Evolutionary conservation across 1,140 invertebrate species (phyloP).

Genomic region (Neotoxoptera formosana): DNA sequence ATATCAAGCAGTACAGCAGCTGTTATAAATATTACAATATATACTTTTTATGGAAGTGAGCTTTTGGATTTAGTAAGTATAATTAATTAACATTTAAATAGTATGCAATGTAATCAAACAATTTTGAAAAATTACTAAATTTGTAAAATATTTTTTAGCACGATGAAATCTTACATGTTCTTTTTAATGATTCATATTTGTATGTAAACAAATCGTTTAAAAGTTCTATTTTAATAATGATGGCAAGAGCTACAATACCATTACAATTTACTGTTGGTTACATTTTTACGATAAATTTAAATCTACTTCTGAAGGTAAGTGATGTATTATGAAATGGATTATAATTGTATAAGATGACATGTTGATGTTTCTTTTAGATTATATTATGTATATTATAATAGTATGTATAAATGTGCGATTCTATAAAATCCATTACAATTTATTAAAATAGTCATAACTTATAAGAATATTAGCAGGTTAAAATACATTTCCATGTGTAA

Average conservation of each 20-base stretch:
- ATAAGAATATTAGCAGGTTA: background rate
- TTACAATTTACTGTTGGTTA: background rate
- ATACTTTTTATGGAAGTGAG: background rate
- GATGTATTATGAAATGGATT: background rate
- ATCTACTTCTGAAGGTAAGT: constrained; percentile 11
- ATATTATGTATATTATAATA: no score
- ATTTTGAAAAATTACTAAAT: background rate
- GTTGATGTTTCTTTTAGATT: no score
- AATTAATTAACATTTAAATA: background rate
- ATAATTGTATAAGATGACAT: no score
- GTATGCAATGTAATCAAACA: background rate
- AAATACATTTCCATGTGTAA: background rate
- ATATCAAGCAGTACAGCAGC: background rate
- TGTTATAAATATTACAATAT: background rate
- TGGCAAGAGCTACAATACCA: background rate
- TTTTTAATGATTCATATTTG: background rate
- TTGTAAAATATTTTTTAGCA: background rate
- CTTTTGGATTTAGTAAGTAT: background rate
- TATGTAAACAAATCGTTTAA: background rate
- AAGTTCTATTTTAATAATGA: background rate
- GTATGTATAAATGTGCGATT: background rate
- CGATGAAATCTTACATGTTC: background rate
- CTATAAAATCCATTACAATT: background rate
- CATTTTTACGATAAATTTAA: constrained; percentile 4
- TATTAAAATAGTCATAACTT: background rate